Evolutionary conservation across 2,113 vertebrate genomes (phyloP).

Genomic region (Perca fluviatilis): DNA sequence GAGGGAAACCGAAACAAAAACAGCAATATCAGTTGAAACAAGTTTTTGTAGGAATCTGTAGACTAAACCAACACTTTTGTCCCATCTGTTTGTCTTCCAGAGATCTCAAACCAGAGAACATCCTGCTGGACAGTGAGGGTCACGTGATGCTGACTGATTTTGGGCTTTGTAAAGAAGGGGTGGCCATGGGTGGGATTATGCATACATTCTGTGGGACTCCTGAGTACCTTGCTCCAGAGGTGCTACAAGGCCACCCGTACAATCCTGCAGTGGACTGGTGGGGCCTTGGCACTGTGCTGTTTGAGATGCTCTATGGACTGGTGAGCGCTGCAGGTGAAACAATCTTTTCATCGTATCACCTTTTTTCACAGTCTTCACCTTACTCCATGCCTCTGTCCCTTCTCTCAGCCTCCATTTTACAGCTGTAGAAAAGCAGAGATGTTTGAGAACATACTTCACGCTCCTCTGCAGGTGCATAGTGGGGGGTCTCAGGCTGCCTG

Average conservation of each 20-base stretch:
- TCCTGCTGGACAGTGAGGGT: slow-evolving; percentile 82
- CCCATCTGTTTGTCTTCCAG: slow-evolving; percentile 58
- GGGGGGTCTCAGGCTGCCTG: slow-evolving; percentile 70
- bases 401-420: slow-evolving; percentile 85
- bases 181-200: slow-evolving; percentile 76
- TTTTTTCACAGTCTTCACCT: slow-evolving; percentile 12
- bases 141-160: slow-evolving; percentile 87
- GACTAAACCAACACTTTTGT: not conserved
- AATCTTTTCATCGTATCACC: not conserved
- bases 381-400: not conserved
- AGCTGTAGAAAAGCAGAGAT: slow-evolving; percentile 80
- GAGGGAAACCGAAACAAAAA: not conserved
- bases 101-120: slow-evolving; percentile 87
- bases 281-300: slow-evolving; percentile 84
- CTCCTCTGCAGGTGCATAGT: slow-evolving; percentile 74
- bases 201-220: slow-evolving; percentile 87
- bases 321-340: slow-evolving; percentile 59
- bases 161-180: slow-evolving; percentile 86
- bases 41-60: not conserved
- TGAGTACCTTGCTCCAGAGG: slow-evolving; percentile 86
- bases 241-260: slow-evolving; percentile 81
- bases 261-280: slow-evolving; percentile 87
- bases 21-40: not conserved
- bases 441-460: slow-evolving; percentile 85
- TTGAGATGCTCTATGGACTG: slow-evolving; percentile 86